phyloP scores from a whole-genome alignment of 2,797 vertebrate genomes.

The Chelon auratus region DNA sequence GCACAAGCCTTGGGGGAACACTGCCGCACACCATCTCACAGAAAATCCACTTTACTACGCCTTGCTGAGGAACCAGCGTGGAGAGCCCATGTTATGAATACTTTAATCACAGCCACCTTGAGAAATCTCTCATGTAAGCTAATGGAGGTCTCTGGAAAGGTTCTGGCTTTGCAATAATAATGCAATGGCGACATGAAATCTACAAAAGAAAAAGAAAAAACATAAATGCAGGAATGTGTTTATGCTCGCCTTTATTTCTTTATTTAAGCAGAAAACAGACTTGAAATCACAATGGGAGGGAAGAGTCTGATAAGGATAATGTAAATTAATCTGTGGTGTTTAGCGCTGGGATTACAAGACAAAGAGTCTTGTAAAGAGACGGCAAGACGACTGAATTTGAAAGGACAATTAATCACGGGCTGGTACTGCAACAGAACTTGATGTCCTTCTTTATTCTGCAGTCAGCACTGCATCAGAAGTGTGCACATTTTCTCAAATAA shows the following conservation, averaged over 20 bases:
- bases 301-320: conserved; percentile 9
- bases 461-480: conserved; percentile 14
- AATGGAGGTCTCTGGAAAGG: conserved; percentile 37
- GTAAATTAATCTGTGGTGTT: conserved; percentile 5
- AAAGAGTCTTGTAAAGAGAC: neutral
- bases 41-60: conserved; percentile 45
- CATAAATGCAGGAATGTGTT: neutral
- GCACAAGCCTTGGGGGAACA: conserved; percentile 41
- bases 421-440: conserved; percentile 21
- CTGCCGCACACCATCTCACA: conserved; percentile 28
- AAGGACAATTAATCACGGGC: neutral
- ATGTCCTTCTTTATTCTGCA: conserved; percentile 16
- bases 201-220: conserved; percentile 14
- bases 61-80: conserved; percentile 35
- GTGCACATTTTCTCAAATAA: conserved; percentile 28
- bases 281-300: conserved; percentile 8
- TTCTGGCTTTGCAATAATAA: conserved; percentile 3
- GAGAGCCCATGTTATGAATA: conserved; percentile 17
- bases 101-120: conserved; percentile 42
- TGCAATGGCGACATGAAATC: conserved; percentile 18
- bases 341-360: conserved; percentile 9
- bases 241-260: neutral
- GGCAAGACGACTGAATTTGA: neutral
- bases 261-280: conserved; percentile 1
- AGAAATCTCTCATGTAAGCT: conserved; percentile 51